These are phyloP conservation scores for Leptopilina boulardi DNA, from an alignment of 1,140 invertebrate genomes.

Conservation along the genomic window DNA sequence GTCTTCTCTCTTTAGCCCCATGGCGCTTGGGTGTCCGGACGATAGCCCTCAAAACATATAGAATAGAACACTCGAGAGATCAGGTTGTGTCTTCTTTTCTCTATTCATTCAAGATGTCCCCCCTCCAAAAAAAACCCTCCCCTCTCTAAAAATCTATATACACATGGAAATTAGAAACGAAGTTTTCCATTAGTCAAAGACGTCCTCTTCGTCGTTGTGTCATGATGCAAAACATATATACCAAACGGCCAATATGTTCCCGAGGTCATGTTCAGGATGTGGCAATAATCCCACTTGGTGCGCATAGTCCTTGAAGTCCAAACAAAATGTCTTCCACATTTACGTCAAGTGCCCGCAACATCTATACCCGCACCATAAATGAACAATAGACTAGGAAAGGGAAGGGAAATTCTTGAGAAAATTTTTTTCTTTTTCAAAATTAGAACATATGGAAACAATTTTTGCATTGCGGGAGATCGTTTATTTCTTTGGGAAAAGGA, in stretches of 20 bases:
- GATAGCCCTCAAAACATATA: constrained; percentile 27
- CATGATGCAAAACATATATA: constrained; percentile 43
- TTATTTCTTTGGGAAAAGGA: neutral
- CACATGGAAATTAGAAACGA: too few relatives aligned
- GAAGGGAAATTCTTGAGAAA: too few relatives aligned
- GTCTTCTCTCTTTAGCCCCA: neutral
- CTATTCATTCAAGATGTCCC: neutral
- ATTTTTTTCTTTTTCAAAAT: neutral
- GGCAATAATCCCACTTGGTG: neutral
- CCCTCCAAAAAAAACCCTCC: too few relatives aligned
- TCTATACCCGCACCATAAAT: too few relatives aligned
- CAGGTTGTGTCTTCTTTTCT: neutral
- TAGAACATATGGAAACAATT: constrained; percentile 14
- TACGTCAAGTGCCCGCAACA: neutral
- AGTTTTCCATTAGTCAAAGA: neutral
- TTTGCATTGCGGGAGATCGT: neutral
- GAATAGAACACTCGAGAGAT: neutral
- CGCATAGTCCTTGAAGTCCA: neutral
- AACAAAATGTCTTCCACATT: neutral
- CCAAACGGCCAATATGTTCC: neutral
- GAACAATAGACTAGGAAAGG: too few relatives aligned
- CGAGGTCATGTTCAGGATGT: constrained; percentile 6
- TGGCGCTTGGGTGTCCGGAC: constrained; percentile 46
- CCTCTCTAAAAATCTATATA: too few relatives aligned
- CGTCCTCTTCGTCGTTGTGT: constrained; percentile 42